phyloP scores from a whole-genome alignment of 1,140 invertebrate species.

The Zaprionus kolodkinae region DNA sequence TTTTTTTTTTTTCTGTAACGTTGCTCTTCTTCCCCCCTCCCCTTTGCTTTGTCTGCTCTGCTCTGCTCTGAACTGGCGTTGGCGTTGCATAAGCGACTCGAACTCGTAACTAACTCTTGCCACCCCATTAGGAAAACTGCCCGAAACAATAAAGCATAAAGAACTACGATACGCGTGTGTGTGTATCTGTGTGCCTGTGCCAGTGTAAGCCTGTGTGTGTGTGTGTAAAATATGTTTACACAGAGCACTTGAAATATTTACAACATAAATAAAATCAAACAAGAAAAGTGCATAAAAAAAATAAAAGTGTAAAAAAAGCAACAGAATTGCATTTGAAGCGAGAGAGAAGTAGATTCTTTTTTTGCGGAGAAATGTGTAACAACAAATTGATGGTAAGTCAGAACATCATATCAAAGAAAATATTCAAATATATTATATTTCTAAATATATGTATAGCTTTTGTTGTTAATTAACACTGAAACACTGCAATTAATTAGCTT shows the following conservation, averaged over 20 bases:
- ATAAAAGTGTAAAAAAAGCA: slow-evolving; percentile 28
- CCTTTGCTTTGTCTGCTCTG: background rate
- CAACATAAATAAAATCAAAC: slow-evolving; percentile 42
- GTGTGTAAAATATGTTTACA: slow-evolving; percentile 58
- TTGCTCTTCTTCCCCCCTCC: background rate
- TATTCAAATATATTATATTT: background rate
- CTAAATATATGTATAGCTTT: slow-evolving; percentile 6
- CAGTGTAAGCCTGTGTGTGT: slow-evolving; percentile 47
- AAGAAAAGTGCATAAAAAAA: slow-evolving; percentile 52
- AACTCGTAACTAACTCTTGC: slow-evolving; percentile 42
- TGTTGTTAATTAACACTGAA: background rate
- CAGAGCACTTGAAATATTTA: slow-evolving; percentile 55
- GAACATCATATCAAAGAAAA: background rate
- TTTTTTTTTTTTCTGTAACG: slow-evolving; percentile 47
- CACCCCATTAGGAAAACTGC: slow-evolving; percentile 43
- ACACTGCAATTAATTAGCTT: slow-evolving; percentile 5
- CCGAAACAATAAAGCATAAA: slow-evolving; percentile 41
- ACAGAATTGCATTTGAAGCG: slow-evolving; percentile 33
- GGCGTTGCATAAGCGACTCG: slow-evolving; percentile 67
- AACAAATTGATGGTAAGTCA: slow-evolving; percentile 76
- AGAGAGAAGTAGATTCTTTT: slow-evolving; percentile 47
- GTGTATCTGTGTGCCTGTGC: slow-evolving; percentile 29
- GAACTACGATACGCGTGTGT: slow-evolving; percentile 25
- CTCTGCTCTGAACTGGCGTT: slow-evolving; percentile 45
- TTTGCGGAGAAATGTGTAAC: slow-evolving; percentile 82